A percentile compares a stretch with the other conserved stretches of the same genome.
phyloP scores from a whole-genome alignment of 2,113 vertebrate species.

The Lophura nycthemera region DNA sequence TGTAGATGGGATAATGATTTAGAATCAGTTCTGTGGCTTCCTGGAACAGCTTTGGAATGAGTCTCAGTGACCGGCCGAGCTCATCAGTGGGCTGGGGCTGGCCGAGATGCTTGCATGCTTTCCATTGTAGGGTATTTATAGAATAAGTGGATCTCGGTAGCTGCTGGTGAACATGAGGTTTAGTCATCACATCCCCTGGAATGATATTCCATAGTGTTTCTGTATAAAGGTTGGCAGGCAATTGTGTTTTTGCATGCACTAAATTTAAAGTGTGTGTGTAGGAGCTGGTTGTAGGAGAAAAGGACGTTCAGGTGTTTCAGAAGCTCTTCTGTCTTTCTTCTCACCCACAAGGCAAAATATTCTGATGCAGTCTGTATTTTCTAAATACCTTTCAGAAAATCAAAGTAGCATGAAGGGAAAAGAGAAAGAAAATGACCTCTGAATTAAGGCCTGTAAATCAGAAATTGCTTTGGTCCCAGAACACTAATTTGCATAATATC shows the following conservation, averaged over 20 bases:
- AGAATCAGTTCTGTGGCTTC: background rate
- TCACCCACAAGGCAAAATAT: background rate
- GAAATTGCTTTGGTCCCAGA: constrained; percentile 4
- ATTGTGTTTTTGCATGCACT: constrained; percentile 28
- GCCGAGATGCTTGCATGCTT: constrained; percentile 27
- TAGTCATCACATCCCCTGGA: constrained; percentile 48
- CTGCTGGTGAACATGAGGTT: constrained; percentile 37
- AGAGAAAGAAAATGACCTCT: background rate
- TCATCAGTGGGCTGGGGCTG: background rate
- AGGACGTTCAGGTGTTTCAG: background rate
- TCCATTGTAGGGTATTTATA: constrained; percentile 59
- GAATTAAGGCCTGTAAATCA: constrained; percentile 8
- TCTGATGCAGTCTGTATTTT: background rate
- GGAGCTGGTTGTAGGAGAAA: background rate
- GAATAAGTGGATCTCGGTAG: constrained; percentile 41
- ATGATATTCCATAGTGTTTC: background rate
- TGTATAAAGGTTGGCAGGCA: constrained; percentile 21
- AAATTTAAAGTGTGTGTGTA: constrained; percentile 21
- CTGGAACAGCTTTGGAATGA: constrained; percentile 20
- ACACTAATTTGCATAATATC: background rate
- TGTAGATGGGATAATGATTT: background rate
- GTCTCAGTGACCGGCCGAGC: constrained; percentile 9
- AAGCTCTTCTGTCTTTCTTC: constrained; percentile 5
- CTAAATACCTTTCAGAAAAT: constrained; percentile 19
- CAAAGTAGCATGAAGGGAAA: background rate